A percentile compares a stretch with the other conserved stretches of the same genome.
phyloP scores from a whole-genome alignment of 2,797 vertebrate genomes.

The Ciconia nigra region DNA sequence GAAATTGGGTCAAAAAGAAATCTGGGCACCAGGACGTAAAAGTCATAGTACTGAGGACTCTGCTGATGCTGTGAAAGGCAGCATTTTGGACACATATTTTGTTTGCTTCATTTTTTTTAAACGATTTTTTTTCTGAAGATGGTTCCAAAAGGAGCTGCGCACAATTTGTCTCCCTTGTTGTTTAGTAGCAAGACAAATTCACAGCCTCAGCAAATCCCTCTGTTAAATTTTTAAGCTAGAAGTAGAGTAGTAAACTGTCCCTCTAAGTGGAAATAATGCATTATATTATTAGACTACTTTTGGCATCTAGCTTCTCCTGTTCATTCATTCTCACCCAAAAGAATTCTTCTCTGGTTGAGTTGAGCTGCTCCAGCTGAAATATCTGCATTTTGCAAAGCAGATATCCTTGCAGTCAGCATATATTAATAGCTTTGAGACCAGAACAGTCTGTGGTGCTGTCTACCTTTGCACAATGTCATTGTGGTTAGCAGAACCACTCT shows the following conservation, averaged over 20 bases:
- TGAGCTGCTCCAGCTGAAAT: not conserved
- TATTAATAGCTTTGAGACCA: not conserved
- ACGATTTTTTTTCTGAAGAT: not conserved
- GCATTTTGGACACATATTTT: not conserved
- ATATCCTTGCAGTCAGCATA: not conserved
- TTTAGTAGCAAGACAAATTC: not conserved
- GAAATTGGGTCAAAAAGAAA: not conserved
- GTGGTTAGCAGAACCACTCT: not conserved
- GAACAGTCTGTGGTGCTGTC: not conserved
- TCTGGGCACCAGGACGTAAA: not conserved
- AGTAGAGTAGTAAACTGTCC: not conserved
- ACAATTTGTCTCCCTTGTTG: not conserved
- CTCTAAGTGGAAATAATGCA: not conserved
- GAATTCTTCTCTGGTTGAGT: not conserved
- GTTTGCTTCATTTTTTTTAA: not conserved
- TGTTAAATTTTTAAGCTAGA: not conserved
- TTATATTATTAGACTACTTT: not conserved
- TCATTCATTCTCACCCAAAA: not conserved
- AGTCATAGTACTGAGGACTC: not conserved
- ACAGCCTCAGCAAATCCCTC: not conserved
- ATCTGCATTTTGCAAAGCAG: not conserved
- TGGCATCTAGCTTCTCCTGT: not conserved
- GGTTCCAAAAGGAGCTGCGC: not conserved
- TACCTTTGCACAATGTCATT: not conserved
- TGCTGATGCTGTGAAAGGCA: not conserved